Base-by-base conservation (phyloP, 2,888 invertebrate species). In the Cyclophora albipunctata region DNA sequence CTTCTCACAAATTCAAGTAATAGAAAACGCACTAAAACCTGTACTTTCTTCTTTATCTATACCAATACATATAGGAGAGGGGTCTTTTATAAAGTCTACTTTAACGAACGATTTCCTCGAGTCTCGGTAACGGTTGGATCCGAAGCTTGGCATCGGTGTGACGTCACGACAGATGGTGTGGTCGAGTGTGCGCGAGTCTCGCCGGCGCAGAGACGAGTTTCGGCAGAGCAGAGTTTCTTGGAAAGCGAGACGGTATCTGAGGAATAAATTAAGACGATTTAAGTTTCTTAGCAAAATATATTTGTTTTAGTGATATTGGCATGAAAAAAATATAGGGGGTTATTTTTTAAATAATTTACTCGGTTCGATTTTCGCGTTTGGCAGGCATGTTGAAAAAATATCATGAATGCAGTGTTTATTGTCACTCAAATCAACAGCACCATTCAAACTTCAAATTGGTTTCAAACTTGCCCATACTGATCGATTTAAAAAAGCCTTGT, bases 161-260 rank as follows among this genome's bases (percentile, higher is more conserved):
- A 90, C 85, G 37, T 91, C 87, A 41, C 90, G 83, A 49, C 77
- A 75, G 65, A 89, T 87, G 4, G 91, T 88, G 63, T 91, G 91
- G 48, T 84, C 84, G 59, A 88, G 84, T 48, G 86, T 88, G 5
- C 78, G 66, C 33, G 81, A 85, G 58, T 85, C 88, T 34, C 82
- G 82, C 2, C 85, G 81, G 0, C 75, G 78, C 7, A 70, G 67
- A 3, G 51, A 54, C 37, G 75, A 76, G 20, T 20, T 20, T 20
- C 84, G 81, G 57, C 93, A 92, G 53, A 93, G 92, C 54, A 95
- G 82, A 0, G 94, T 93, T 69, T 93, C 92, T 60, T 91, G 92
- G 68, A 96, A 95, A 0, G 95, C 95, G 46, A 90, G 86, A 7
- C 96, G 90, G 81, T 95, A 96, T 62, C 93, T 93, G 88, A 79